These are phyloP conservation scores for Cossypha polioptera DNA, from an alignment of 2,797 vertebrate genomes.

Conservation along the genomic window DNA sequence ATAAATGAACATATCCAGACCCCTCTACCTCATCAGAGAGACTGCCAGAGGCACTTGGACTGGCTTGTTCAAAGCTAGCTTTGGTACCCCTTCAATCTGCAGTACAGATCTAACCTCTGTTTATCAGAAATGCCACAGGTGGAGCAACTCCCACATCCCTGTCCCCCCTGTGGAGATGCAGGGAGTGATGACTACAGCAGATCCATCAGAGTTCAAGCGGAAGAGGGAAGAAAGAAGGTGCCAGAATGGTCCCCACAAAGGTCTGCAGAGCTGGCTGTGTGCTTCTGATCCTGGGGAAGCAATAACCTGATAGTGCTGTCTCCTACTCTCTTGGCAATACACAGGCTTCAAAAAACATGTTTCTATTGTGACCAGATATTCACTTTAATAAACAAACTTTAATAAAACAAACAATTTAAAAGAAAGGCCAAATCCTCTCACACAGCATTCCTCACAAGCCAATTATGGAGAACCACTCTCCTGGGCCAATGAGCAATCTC, in stretches of 20 bases:
- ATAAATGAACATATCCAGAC: not conserved
- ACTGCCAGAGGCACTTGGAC: not conserved
- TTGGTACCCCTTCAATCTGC: not conserved
- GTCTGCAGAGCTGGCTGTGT: not conserved
- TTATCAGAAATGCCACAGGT: not conserved
- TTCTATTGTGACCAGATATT: conserved; percentile 19
- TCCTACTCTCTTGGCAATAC: not conserved
- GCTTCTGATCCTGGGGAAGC: not conserved
- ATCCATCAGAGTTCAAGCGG: accelerated
- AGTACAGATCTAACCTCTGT: not conserved
- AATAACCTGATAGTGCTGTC: not conserved
- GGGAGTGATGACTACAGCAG: not conserved
- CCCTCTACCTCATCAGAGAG: not conserved
- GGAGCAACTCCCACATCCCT: not conserved
- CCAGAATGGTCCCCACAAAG: accelerated
- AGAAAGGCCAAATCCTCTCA: not conserved
- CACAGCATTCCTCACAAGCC: not conserved
- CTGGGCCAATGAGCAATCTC: not conserved
- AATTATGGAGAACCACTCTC: not conserved
- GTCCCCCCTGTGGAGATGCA: accelerated
- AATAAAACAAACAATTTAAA: conserved; percentile 37
- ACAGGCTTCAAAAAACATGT: not conserved
- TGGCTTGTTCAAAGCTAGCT: not conserved
- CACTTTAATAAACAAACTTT: conserved; percentile 20
- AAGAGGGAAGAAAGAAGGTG: not conserved